These are phyloP conservation scores for Siniperca scherzeri DNA, from an alignment of 2,797 vertebrate species.

Conservation along the genomic window DNA sequence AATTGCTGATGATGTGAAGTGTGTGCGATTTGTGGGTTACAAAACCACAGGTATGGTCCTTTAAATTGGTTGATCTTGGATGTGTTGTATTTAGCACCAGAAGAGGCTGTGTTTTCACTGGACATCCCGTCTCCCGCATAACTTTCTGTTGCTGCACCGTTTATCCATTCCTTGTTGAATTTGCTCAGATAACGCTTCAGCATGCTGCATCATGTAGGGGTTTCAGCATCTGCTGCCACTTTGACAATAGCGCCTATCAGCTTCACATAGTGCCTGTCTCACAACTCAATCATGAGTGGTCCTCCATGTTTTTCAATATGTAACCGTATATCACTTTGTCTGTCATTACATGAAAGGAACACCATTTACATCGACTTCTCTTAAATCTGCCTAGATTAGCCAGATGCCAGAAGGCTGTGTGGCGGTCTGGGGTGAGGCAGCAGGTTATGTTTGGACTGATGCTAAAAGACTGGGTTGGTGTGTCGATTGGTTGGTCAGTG, in stretches of 20 bases:
- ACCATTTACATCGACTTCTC: slow-evolving; percentile 33
- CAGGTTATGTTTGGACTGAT: slow-evolving; percentile 72
- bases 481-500: slow-evolving; percentile 54
- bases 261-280: slow-evolving; percentile 9
- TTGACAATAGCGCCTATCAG: not conserved
- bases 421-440: slow-evolving; percentile 52
- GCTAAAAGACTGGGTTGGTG: slow-evolving; percentile 41
- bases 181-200: not conserved
- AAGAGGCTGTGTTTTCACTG: not conserved
- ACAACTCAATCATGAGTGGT: slow-evolving; percentile 23
- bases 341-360: slow-evolving; percentile 56
- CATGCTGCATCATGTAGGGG: not conserved
- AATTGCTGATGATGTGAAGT: not conserved
- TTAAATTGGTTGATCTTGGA: not conserved
- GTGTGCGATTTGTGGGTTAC: not conserved
- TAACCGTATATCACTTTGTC: slow-evolving; percentile 54
- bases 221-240: slow-evolving; percentile 5
- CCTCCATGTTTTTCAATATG: slow-evolving; percentile 15
- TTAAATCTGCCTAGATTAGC: slow-evolving; percentile 70
- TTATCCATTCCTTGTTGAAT: not conserved
- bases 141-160: no score
- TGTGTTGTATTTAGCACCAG: not conserved
- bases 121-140: not conserved
- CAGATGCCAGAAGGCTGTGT: slow-evolving; percentile 61
- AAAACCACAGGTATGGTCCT: not conserved